phyloP scores from a whole-genome alignment of 1,140 invertebrate genomes.

The Gerris buenoi region DNA sequence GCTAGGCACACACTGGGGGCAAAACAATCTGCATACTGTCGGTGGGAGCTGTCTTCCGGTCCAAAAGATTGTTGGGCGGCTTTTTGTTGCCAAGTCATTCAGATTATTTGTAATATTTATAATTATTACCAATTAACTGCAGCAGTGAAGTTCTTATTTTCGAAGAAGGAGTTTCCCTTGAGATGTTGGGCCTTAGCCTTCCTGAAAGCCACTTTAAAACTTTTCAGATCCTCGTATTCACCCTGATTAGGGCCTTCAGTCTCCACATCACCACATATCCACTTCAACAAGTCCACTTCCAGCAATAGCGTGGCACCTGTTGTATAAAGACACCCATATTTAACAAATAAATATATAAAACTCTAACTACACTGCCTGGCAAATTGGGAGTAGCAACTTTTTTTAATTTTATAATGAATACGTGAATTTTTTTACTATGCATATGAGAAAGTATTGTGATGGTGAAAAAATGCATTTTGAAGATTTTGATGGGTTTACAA shows the following conservation, averaged over 20 bases:
- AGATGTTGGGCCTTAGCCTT: constrained; percentile 6
- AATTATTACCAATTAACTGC: constrained; percentile 5
- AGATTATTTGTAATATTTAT: not conserved
- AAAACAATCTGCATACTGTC: too few species aligned
- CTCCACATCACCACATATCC: not conserved
- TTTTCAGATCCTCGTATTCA: not conserved
- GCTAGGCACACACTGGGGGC: too few species aligned
- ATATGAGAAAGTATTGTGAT: too few species aligned
- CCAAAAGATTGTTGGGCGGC: too few species aligned
- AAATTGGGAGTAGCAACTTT: not conserved
- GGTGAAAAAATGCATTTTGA: too few species aligned
- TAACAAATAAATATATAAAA: not conserved
- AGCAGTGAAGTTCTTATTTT: not conserved
- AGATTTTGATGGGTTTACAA: too few species aligned
- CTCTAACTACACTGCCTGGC: not conserved
- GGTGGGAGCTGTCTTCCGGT: too few species aligned
- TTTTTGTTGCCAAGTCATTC: too few species aligned
- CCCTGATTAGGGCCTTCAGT: not conserved
- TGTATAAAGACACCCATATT: not conserved
- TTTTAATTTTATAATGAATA: too few species aligned
- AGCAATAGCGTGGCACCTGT: constrained; percentile 6
- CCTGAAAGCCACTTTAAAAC: not conserved
- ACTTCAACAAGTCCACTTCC: constrained; percentile 7
- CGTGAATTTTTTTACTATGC: too few species aligned
- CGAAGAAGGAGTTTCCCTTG: constrained; percentile 5